A percentile compares a stretch with the other conserved stretches of the same genome.
phyloP scores from a whole-genome alignment of 2,797 vertebrate species.

The Chloroceryle inda region DNA sequence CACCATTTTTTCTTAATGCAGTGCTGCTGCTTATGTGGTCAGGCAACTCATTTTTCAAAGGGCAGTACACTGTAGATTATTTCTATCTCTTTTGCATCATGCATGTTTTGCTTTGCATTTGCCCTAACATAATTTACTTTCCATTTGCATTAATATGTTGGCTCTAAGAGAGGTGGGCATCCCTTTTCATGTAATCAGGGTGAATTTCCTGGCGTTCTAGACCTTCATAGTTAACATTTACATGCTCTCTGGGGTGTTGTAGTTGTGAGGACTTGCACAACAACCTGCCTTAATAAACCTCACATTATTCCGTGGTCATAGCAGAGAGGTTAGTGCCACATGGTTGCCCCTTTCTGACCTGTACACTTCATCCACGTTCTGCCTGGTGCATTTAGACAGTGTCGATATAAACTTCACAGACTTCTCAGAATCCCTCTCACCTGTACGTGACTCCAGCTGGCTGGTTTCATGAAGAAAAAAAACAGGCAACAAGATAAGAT shows the following conservation, averaged over 20 bases:
- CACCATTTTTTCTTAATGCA: neutral
- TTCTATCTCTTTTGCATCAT: neutral
- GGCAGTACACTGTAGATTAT: neutral
- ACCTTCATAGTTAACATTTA: neutral
- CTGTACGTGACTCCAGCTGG: neutral
- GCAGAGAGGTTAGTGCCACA: neutral
- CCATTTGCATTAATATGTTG: neutral
- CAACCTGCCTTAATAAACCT: neutral
- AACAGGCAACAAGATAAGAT: neutral
- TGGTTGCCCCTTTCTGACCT: fast-evolving
- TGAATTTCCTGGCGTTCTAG: neutral
- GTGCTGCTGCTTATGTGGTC: neutral
- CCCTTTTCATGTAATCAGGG: neutral
- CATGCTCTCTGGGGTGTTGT: neutral
- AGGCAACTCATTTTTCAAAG: neutral
- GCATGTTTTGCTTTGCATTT: neutral
- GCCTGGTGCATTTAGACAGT: neutral
- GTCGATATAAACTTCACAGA: neutral
- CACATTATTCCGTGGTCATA: neutral
- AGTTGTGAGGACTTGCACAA: neutral
- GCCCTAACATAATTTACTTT: neutral
- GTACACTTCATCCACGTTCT: fast-evolving
- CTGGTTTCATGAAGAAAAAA: neutral
- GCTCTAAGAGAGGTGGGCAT: neutral
- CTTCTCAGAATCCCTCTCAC: neutral